Base-by-base conservation (phyloP, 2,113 vertebrate species). In the Varanus komodoensis region DNA sequence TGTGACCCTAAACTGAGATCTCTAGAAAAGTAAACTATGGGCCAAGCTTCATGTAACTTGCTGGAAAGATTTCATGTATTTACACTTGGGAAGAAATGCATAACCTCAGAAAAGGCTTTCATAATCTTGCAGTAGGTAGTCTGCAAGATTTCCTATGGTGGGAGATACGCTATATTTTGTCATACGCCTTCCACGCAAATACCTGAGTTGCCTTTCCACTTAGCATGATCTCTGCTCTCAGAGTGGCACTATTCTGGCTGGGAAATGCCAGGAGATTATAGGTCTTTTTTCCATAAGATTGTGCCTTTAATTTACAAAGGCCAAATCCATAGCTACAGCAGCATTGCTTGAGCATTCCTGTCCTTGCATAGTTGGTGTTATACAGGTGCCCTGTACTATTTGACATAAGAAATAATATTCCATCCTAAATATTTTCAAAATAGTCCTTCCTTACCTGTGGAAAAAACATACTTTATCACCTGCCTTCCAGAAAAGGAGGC, bases 381-480 rank as follows among this genome's bases (percentile, higher is more conserved):
- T 89, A 82, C 48, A 75, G 92, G 90, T 95, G 86, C n/a, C 91
- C 85, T 71, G 0, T 88, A 92, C 77, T 84, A 88, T 84, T 90
- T 93, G 94, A 95, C 93, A 87, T 94, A 94, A 95, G 93, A 95
- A 96, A 91, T 95, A 91, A 93, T 95, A 94, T 96, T 44, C 95
- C 19, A 88, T 96, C 95, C 95, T 95, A 94, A 86, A 94, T 94
- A 95, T 95, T 94, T 95, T 95, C 94, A 96, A 95, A 93, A 94
- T 94, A 79, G 8, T 91, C 85, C 96, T 96, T 96, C 93, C 94
- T 96, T 96, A 96, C 95, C 93, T 96, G 94, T 96, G 91, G 95
- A 96, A 96, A 44, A 96, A 93, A 94, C 83, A 90, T 96, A 96
- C 96, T 96, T 96, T 96, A 96, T 95, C 96, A 96, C 95, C 94